A percentile compares a stretch with the other conserved stretches of the same genome.
phyloP scores from a whole-genome alignment of 2,113 vertebrate species.

The Paradoxurus hermaphroditus region DNA sequence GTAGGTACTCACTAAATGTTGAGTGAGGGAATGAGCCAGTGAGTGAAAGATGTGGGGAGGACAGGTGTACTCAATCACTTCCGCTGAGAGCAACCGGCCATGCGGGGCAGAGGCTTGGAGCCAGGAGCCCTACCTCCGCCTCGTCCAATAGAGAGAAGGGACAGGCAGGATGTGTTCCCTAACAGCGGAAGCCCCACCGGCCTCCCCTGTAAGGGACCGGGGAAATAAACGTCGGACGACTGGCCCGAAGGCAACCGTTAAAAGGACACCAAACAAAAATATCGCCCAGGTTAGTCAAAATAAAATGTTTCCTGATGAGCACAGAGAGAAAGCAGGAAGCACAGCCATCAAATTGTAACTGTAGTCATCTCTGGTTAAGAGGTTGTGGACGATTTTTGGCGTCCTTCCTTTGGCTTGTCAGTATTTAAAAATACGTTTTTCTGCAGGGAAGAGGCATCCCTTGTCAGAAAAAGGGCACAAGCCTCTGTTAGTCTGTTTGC shows the following conservation, averaged over 20 bases:
- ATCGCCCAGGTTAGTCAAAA: neutral
- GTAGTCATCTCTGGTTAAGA: neutral
- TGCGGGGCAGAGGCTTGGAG: neutral
- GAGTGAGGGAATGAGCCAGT: neutral
- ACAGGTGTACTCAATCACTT: no score
- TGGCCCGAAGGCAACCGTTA: no score
- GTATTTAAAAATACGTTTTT: neutral
- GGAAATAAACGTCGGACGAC: neutral
- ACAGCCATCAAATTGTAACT: neutral
- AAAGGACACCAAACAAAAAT: neutral
- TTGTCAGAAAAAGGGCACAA: neutral
- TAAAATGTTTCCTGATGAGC: neutral
- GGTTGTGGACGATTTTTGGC: neutral
- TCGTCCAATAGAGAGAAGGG: neutral
- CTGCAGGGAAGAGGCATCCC: neutral
- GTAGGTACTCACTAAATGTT: neutral
- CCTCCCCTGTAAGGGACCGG: neutral
- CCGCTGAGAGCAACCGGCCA: neutral
- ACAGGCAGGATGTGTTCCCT: neutral
- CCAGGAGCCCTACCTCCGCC: neutral
- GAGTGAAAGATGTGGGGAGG: rapidly evolving
- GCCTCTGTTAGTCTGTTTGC: neutral
- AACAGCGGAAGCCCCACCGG: no score
- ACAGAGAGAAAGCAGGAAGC: neutral
- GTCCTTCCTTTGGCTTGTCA: neutral